Base-by-base conservation (phyloP, 1,140 invertebrate species). In the Drosophila orena region DNA sequence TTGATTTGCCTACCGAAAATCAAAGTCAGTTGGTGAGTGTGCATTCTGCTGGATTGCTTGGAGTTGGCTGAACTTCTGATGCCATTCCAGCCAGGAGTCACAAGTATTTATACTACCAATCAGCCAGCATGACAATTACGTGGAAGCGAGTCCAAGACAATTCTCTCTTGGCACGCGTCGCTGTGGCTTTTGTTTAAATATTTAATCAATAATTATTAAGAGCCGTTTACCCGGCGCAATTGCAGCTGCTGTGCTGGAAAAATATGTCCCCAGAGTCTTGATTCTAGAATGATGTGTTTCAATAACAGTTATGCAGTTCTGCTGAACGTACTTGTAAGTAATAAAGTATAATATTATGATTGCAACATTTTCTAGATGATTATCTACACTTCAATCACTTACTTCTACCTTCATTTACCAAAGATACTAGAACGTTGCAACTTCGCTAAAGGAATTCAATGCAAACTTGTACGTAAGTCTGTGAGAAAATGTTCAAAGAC, bases 91-190 rank as follows among this genome's bases (percentile, higher is more conserved):
- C 14, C n/a, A 3, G 7, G 4, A 1, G 11, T 20, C 47, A 17
- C 34, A n/a, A 27, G 37, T 70, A 55, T 70, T 69, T 70, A 70
- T 70, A 70, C 64, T 24, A 17, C 7, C 1, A n/a, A 35, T 20
- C 15, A 8, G 7, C 4, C 8, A 10, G 34, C 14, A 8, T 15
- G 8, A 69, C 61, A 69, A 69, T 30, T 30, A 38, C 61, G 38
- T 10, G 62, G 62, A 70, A 70, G 62, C 17, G 5, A 47, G 14
- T 8, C 27, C 22, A 43, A 62, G 15, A 53, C 38, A 30, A 68
- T 54, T 24, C n/a, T 37, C 6, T 0, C 4, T 7, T 15, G 34
- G 24, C 62, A 65, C 59, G 62, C 59, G 59, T 22, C 7, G 0
- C 10, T 5, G 6, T 3, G 11, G 15, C 42, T 46, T 44, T 69